Conservation (phyloP, 1,140 invertebrate species). For the Antheraea pernyi region DNA sequence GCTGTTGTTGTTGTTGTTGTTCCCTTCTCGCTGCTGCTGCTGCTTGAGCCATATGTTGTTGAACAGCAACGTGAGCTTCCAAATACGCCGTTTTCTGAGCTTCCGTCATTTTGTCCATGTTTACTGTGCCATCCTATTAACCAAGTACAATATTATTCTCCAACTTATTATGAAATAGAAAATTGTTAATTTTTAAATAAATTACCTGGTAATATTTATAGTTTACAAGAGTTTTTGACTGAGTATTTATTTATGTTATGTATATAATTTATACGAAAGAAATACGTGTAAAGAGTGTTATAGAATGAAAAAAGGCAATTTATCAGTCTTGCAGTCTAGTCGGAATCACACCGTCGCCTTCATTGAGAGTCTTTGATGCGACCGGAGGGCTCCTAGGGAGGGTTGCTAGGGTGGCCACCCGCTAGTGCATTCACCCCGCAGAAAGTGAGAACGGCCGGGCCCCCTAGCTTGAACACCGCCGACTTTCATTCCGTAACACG, state of each 20-base stretch:
- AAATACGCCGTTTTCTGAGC: conserved; percentile 85
- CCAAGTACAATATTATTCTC: conserved; percentile 11
- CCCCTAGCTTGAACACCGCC: conserved; percentile 39
- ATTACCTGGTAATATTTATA: too few species aligned
- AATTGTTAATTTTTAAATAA: too few species aligned
- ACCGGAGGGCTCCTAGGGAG: conserved; percentile 44
- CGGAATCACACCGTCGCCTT: conserved; percentile 39
- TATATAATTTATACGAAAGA: too few species aligned
- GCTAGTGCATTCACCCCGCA: conserved; percentile 69
- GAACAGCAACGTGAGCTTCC: conserved; percentile 87
- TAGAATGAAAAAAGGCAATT: conserved; percentile 5
- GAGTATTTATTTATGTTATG: too few species aligned
- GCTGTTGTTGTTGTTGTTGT: conserved; percentile 80
- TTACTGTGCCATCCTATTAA: conserved; percentile 80
- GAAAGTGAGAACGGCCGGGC: conserved; percentile 56
- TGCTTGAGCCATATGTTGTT: conserved; percentile 88
- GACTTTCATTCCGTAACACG: conserved; percentile 66
- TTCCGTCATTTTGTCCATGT: conserved; percentile 86
- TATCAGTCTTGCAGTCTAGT: conserved; percentile 17
- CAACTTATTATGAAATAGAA: too few species aligned
- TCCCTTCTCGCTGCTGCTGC: conserved; percentile 81
- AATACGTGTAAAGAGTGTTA: background rate
- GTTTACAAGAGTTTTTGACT: too few species aligned
- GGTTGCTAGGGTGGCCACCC: conserved; percentile 52
- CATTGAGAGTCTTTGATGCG: conserved; percentile 67